phyloP scores from a whole-genome alignment of 2,113 vertebrate genomes.

The Hyperopisus bebe region DNA sequence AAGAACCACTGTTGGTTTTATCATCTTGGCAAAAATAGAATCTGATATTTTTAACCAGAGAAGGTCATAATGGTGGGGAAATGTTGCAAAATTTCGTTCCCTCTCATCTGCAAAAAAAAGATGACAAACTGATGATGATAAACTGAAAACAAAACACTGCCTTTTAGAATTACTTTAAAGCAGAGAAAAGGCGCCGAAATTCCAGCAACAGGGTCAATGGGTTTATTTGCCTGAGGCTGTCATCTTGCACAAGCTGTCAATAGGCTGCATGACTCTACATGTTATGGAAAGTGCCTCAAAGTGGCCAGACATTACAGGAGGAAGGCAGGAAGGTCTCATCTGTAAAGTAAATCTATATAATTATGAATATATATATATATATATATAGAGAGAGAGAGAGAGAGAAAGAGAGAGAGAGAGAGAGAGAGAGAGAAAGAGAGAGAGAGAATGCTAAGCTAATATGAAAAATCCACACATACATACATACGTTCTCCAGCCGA shows the following conservation, averaged over 20 bases:
- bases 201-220: not conserved
- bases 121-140: not conserved
- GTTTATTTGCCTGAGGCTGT: not conserved
- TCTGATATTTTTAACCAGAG: not conserved
- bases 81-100: not conserved
- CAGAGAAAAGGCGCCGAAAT: not conserved
- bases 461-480: not conserved
- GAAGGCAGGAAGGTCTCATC: not conserved
- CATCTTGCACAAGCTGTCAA: not conserved
- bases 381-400: too few relatives aligned
- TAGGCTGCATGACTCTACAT: not conserved
- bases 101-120: not conserved
- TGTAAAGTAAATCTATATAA: not conserved
- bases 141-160: not conserved
- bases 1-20: not conserved
- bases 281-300: not conserved
- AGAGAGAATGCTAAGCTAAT: not conserved
- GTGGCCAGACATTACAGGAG: not conserved
- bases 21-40: not conserved
- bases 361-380: not conserved
- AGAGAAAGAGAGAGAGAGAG: too few relatives aligned
- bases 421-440: too few relatives aligned
- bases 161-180: not conserved
- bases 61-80: not conserved
- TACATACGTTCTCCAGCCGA: not conserved